These are phyloP conservation scores for Macquaria ambigua DNA, from an alignment of 2,113 vertebrate genomes.

Conservation along the genomic window DNA sequence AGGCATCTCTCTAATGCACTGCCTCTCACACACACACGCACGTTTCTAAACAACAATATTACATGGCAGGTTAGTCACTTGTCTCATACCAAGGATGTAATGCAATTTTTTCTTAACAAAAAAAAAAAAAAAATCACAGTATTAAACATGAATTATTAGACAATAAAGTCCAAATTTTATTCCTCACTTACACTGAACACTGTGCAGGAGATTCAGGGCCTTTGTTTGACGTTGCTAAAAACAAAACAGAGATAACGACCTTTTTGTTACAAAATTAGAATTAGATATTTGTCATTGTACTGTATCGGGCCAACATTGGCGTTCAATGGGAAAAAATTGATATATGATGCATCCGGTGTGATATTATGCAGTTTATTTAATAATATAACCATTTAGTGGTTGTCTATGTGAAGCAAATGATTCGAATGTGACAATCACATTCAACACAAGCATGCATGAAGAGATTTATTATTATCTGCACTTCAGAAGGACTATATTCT, in stretches of 20 bases:
- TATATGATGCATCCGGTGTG: background rate
- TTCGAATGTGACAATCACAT: constrained; percentile 37
- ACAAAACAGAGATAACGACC: background rate
- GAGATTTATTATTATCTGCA: constrained; percentile 4
- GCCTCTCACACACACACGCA: background rate
- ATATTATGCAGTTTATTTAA: constrained; percentile 3
- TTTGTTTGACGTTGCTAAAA: background rate
- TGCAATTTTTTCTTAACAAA: constrained; percentile 2
- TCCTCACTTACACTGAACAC: constrained; percentile 1
- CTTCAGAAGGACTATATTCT: background rate
- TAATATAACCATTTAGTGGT: background rate
- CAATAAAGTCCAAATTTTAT: background rate
- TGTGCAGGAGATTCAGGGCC: background rate
- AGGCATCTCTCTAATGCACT: constrained; percentile 18
- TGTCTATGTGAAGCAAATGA: constrained; percentile 3
- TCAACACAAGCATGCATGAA: background rate
- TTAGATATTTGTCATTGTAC: background rate
- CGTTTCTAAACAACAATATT: constrained; percentile 1
- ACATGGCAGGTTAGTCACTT: background rate
- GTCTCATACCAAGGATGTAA: constrained; percentile 4
- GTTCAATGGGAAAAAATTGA: background rate
- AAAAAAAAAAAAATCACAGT: background rate
- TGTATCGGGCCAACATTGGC: too few species aligned
- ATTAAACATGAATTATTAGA: constrained; percentile 26
- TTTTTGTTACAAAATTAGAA: background rate